Evolutionary conservation across 2,113 vertebrate genomes (phyloP).

Genomic region (Chrysochloris asiatica): DNA sequence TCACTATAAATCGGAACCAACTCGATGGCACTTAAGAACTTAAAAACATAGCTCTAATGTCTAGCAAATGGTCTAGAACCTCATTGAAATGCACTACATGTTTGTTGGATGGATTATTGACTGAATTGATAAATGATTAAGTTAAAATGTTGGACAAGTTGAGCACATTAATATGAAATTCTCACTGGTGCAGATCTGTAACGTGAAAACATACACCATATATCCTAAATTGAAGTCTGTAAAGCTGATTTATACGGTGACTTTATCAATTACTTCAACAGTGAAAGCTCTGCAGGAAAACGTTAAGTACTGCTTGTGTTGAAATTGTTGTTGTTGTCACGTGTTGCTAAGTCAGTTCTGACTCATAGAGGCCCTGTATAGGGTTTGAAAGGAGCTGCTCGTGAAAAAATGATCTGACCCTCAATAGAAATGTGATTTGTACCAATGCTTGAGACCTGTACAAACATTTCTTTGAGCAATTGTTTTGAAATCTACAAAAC

Average conservation of each 20-base stretch:
- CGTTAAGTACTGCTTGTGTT: too few species aligned
- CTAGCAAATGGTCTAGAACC: not conserved
- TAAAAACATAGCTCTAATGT: too few species aligned
- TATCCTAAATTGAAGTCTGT: not conserved
- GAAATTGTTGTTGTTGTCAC: too few species aligned
- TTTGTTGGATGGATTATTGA: not conserved
- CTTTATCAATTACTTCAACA: not conserved
- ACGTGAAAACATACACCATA: not conserved
- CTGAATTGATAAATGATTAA: not conserved
- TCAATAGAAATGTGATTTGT: not conserved
- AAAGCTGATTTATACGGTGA: not conserved
- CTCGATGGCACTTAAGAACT: too few species aligned
- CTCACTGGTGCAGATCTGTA: not conserved
- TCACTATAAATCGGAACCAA: too few species aligned
- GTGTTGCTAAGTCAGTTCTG: not conserved
- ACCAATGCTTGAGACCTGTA: not conserved
- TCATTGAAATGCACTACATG: not conserved
- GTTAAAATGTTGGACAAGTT: not conserved
- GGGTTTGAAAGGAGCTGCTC: not conserved
- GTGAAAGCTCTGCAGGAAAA: too few species aligned
- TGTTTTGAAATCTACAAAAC: not conserved
- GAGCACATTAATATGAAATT: conserved; percentile 2
- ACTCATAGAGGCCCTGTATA: too few species aligned
- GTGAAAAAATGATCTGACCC: not conserved
- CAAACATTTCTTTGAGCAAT: not conserved